phyloP scores from a whole-genome alignment of 2,888 invertebrate genomes.

The Lasiommata megera region DNA sequence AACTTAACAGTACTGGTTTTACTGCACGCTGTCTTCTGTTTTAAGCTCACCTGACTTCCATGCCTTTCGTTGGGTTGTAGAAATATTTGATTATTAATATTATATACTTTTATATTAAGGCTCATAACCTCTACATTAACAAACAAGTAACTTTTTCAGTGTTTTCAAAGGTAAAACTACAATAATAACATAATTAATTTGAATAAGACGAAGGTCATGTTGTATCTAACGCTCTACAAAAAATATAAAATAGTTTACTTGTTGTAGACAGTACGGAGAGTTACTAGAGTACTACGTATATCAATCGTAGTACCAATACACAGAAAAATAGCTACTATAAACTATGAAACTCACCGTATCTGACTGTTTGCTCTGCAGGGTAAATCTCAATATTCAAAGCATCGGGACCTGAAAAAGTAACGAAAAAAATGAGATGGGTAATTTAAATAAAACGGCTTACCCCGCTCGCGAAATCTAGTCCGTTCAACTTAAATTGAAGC shows the following conservation, averaged over 20 bases:
- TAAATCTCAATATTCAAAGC: slow-evolving; percentile 87
- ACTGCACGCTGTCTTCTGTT: neutral
- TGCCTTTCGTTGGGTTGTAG: slow-evolving; percentile 24
- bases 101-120: neutral
- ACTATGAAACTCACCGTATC: slow-evolving; percentile 88
- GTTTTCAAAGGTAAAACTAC: too few relatives aligned
- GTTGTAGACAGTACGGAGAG: too few relatives aligned
- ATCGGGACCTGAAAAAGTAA: slow-evolving; percentile 50
- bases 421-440: neutral
- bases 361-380: slow-evolving; percentile 88
- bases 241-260: too few relatives aligned
- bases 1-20: too few relatives aligned
- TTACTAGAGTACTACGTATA: too few relatives aligned
- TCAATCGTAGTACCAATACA: too few relatives aligned
- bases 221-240: too few relatives aligned
- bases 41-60: slow-evolving; percentile 26
- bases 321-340: too few relatives aligned
- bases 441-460: too few relatives aligned
- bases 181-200: too few relatives aligned
- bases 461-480: neutral
- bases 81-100: slow-evolving; percentile 21
- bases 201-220: too few relatives aligned
- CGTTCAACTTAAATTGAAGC: too few relatives aligned
- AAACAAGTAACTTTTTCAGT: slow-evolving; percentile 19
- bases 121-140: slow-evolving; percentile 20